Evolutionary conservation across 2,888 invertebrate species (phyloP).

Genomic region (Nephrotoma flavescens): DNA sequence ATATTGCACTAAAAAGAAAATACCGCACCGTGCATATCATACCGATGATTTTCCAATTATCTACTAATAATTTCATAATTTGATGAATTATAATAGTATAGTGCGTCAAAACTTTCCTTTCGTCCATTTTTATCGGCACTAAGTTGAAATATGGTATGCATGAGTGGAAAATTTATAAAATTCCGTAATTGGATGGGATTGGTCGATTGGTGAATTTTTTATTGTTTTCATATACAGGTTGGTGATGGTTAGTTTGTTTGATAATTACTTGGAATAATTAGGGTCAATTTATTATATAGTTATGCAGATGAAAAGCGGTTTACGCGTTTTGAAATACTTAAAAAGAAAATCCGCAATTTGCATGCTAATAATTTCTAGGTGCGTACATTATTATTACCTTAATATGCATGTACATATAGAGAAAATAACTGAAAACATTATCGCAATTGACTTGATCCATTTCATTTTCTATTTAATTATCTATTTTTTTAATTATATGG

Average conservation of each 20-base stretch:
- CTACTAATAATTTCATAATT: not conserved
- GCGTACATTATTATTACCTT: not conserved
- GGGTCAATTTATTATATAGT: not conserved
- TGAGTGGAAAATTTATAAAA: not conserved
- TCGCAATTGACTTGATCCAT: not conserved
- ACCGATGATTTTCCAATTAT: not conserved
- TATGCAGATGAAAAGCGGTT: not conserved
- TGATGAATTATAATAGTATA: not conserved
- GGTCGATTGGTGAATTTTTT: not conserved
- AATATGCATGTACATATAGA: not conserved
- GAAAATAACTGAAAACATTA: no score
- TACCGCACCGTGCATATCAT: not conserved
- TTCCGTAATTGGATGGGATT: not conserved
- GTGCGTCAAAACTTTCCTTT: not conserved
- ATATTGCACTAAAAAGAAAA: not conserved
- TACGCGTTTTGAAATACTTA: not conserved
- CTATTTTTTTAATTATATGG: not conserved
- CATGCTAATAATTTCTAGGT: not conserved
- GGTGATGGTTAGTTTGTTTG: not conserved
- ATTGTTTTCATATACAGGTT: not conserved
- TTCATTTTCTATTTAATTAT: not conserved
- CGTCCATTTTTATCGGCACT: not conserved
- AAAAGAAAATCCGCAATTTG: not conserved
- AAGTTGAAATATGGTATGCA: not conserved
- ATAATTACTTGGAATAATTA: not conserved